Evolutionary conservation across 1,140 invertebrate genomes (phyloP), one percentile per base, ranked within the genome.

Genomic region (Trichonephila clavipes): DNA sequence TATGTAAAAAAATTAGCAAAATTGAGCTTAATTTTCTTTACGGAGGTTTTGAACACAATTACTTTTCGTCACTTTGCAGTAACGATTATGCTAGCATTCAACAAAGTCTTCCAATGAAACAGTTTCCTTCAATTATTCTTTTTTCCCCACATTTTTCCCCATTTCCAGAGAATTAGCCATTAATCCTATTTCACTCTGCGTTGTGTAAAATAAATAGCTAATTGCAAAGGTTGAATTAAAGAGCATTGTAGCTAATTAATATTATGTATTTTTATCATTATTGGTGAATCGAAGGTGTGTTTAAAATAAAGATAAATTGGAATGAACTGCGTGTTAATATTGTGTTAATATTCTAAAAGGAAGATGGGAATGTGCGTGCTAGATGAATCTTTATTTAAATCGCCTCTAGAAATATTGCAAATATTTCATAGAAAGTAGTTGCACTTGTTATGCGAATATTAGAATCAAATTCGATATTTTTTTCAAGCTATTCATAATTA

Each of bases 1-100:
- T 64, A 88, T 28, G 34, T 40, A 64, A 88, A 88, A 87, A 64
- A 88, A 88, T 34, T 88, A 64, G 59, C 58, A 62, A 85, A 85
- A 59, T 85, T 85, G 58, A 59, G 44, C 83, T 61, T 85, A 85
- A 61, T 85, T 88, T 88, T 88, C 86, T 88, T 62, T 19, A 88
- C 59, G 34, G 34, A 88, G 59, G 24, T 64, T 40, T 40, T 88
- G 59, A 87, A 88, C 86, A 88, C 86, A 88, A 88, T 61, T 85
- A 85, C 83, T 85, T 59, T 61, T 85, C 51, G n/a, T 61, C 83
- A 85, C 83, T 77, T 51, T 34, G 72, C 34, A 28, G 72, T 34
- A 77, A 77, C 72, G 72, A 34, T 77, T 34, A 77, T 77, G 72
- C 72, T 16, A 40, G 34, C 34, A 16, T 28, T 77, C 28, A 77